Conservation (phyloP, 2,888 invertebrate genomes). For the Cabera pusaria region DNA sequence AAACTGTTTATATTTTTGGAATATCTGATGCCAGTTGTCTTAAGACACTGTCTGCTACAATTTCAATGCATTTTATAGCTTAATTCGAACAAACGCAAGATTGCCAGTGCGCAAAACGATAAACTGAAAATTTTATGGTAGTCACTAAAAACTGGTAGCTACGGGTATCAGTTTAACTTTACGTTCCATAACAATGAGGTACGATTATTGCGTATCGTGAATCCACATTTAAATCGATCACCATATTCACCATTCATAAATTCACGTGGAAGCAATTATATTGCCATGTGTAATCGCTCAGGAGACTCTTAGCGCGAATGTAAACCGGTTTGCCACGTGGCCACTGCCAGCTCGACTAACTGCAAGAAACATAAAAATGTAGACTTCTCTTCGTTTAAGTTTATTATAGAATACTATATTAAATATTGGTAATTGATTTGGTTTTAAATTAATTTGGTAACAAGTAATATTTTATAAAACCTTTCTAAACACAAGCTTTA, state of each 20-base stretch:
- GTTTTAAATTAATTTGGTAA: too few relatives aligned
- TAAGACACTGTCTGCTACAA: too few relatives aligned
- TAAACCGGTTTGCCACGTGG: slow-evolving; percentile 12
- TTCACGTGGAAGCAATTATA: slow-evolving; percentile 38
- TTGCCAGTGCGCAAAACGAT: slow-evolving; percentile 20
- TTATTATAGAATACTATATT: too few relatives aligned
- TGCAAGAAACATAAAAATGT: slow-evolving; percentile 1
- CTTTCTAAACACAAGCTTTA: too few relatives aligned
- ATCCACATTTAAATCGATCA: slow-evolving; percentile 45
- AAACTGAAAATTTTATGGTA: slow-evolving; percentile 41
- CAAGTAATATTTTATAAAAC: too few relatives aligned
- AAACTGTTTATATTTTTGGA: too few relatives aligned
- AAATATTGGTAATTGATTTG: too few relatives aligned
- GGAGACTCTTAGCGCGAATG: neutral
- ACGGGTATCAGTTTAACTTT: slow-evolving; percentile 41
- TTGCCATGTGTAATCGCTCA: slow-evolving; percentile 23
- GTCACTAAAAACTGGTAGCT: slow-evolving; percentile 54
- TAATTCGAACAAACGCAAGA: slow-evolving; percentile 4
- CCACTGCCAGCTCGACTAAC: slow-evolving; percentile 15
- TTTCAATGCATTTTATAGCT: slow-evolving; percentile 7
- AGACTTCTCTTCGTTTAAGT: too few relatives aligned
- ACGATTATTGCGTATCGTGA: slow-evolving; percentile 54
- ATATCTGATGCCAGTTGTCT: too few relatives aligned
- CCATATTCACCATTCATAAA: slow-evolving; percentile 34
- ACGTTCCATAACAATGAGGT: slow-evolving; percentile 64